A percentile compares a stretch with the other conserved stretches of the same genome.
Conservation (phyloP, 2,113 vertebrate species). For the Macquaria australasica region DNA sequence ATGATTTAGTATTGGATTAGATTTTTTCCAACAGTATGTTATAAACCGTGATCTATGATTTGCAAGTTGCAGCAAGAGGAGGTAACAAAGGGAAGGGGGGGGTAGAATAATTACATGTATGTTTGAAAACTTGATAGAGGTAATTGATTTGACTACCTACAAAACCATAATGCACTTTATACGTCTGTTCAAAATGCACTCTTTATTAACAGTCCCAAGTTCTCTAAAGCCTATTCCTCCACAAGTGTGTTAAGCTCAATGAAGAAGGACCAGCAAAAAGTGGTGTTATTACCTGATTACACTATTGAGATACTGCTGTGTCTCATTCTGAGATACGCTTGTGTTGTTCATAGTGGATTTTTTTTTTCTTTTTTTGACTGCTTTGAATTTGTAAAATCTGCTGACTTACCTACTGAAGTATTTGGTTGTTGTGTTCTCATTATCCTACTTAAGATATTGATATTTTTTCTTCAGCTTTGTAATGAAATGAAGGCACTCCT, state of each 20-base stretch:
- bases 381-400: neutral
- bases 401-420: neutral
- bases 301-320: too few species aligned
- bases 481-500: too few species aligned
- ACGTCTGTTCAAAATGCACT: neutral
- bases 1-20: too few species aligned
- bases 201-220: neutral
- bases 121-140: too few species aligned
- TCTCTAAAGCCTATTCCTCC: neutral
- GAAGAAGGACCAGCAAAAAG: too few species aligned
- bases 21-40: neutral
- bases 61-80: too few species aligned
- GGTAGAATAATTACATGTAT: too few species aligned
- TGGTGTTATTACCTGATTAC: too few species aligned
- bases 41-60: neutral
- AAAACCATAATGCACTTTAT: constrained; percentile 25
- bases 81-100: too few species aligned
- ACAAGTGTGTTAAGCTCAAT: neutral
- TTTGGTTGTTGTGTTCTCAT: neutral
- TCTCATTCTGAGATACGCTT: too few species aligned
- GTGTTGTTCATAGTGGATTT: neutral
- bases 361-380: neutral
- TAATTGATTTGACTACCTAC: neutral
- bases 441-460: neutral
- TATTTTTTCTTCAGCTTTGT: too few species aligned